A percentile compares a stretch with the other conserved stretches of the same genome.
These are phyloP conservation scores for Lithodes maja DNA, from an alignment of 2,888 invertebrate species.

Conservation along the genomic window DNA sequence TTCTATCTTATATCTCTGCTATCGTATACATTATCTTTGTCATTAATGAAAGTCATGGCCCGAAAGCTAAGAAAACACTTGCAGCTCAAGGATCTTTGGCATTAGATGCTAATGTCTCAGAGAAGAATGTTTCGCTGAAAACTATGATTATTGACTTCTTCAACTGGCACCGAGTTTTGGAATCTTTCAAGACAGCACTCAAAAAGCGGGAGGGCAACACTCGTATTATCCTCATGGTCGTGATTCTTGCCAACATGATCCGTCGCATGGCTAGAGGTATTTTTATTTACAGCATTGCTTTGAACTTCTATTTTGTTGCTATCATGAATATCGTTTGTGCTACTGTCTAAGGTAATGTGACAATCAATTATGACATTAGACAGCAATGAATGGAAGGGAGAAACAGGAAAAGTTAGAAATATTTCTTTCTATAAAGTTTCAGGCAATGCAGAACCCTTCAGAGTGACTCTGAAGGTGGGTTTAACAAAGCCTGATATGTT, in stretches of 20 bases:
- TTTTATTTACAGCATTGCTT: too few relatives aligned
- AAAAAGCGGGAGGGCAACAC: conserved; percentile 80
- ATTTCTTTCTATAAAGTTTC: too few relatives aligned
- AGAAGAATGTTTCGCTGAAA: neutral
- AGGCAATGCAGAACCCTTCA: too few relatives aligned
- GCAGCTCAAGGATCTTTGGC: conserved; percentile 28
- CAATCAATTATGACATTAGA: too few relatives aligned
- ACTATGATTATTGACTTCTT: conserved; percentile 73
- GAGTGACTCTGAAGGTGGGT: too few relatives aligned
- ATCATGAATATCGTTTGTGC: too few relatives aligned
- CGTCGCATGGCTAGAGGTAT: conserved; percentile 55
- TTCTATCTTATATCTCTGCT: conserved; percentile 70
- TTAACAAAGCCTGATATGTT: too few relatives aligned
- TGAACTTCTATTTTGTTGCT: too few relatives aligned
- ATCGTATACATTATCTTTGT: conserved; percentile 71
- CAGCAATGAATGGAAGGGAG: too few relatives aligned
- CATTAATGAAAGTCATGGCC: conserved; percentile 69
- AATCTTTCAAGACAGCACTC: conserved; percentile 87
- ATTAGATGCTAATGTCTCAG: neutral
- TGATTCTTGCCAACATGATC: conserved; percentile 46
- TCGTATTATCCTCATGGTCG: conserved; percentile 68
- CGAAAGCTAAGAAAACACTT: conserved; percentile 44
- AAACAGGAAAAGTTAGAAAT: too few relatives aligned
- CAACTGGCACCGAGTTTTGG: conserved; percentile 81
- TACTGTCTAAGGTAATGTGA: too few relatives aligned